A percentile compares a stretch with the other conserved stretches of the same genome.
These are phyloP conservation scores for Oncorhynchus masou DNA, from an alignment of 2,113 vertebrate species.

Conservation along the genomic window DNA sequence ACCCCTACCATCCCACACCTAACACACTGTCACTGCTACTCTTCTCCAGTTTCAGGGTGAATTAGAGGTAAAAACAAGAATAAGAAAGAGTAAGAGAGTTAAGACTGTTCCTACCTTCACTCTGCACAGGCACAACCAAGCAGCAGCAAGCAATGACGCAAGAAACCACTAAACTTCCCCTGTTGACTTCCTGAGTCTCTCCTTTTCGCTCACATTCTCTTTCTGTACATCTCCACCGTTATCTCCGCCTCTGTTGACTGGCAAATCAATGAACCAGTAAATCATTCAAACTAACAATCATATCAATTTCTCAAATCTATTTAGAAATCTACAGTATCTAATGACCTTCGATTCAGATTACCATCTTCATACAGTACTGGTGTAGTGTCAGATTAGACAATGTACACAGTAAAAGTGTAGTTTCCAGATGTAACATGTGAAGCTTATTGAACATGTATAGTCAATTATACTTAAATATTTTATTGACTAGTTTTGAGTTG, in stretches of 20 bases:
- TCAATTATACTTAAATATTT: no score
- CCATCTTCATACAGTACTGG: no score
- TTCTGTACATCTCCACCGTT: slow-evolving; percentile 42
- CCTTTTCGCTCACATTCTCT: slow-evolving; percentile 20
- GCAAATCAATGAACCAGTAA: neutral
- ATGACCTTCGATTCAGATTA: no score
- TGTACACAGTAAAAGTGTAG: no score
- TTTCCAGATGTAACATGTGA: no score
- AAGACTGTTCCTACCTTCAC: slow-evolving; percentile 66
- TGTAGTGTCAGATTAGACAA: no score
- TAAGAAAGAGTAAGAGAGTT: slow-evolving; percentile 27
- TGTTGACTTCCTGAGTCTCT: slow-evolving; percentile 77
- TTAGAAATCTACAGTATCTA: no score
- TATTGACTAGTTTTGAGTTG: no score
- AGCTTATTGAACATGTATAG: no score
- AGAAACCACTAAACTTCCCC: slow-evolving; percentile 81
- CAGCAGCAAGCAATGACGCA: slow-evolving; percentile 73
- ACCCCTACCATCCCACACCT: slow-evolving; percentile 28
- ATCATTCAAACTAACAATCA: no score
- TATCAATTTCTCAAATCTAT: no score
- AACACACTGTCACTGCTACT: neutral
- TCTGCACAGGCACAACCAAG: slow-evolving; percentile 64
- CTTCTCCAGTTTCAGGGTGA: neutral
- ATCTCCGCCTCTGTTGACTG: slow-evolving; percentile 20
- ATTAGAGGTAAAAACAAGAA: slow-evolving; percentile 14